phyloP scores from a whole-genome alignment of 2,113 vertebrate species.

The Camarhynchus parvulus region DNA sequence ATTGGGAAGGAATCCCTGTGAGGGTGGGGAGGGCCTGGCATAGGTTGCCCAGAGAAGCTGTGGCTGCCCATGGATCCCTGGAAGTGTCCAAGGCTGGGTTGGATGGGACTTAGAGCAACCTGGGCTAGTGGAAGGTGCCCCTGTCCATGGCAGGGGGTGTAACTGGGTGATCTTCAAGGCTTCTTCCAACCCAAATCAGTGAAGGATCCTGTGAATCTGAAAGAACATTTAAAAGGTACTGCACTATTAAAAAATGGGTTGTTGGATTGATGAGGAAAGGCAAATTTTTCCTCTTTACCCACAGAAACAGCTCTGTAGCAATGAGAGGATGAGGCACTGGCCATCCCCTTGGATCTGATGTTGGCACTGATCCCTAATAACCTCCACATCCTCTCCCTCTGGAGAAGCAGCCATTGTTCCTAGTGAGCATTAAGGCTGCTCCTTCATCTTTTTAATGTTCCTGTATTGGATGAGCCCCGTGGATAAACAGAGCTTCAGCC shows the following conservation, averaged over 20 bases:
- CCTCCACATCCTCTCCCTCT: accelerated
- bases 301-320: neutral
- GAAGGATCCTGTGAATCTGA: neutral
- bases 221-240: neutral
- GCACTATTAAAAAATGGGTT: accelerated
- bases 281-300: neutral
- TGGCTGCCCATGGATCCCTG: neutral
- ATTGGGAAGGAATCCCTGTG: neutral
- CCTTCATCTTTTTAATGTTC: neutral
- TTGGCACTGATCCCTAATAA: neutral
- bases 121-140: neutral
- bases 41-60: neutral
- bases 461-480: neutral
- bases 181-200: neutral
- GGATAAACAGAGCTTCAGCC: neutral
- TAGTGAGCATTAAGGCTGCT: neutral
- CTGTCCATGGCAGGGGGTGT: neutral
- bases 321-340: accelerated
- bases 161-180: neutral
- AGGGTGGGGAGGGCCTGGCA: neutral
- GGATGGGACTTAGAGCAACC: neutral
- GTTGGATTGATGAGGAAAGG: neutral
- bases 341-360: neutral
- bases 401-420: neutral
- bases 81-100: neutral